Evolutionary conservation across 2,113 vertebrate species (phyloP).

Genomic region (Halichoeres trimaculatus): DNA sequence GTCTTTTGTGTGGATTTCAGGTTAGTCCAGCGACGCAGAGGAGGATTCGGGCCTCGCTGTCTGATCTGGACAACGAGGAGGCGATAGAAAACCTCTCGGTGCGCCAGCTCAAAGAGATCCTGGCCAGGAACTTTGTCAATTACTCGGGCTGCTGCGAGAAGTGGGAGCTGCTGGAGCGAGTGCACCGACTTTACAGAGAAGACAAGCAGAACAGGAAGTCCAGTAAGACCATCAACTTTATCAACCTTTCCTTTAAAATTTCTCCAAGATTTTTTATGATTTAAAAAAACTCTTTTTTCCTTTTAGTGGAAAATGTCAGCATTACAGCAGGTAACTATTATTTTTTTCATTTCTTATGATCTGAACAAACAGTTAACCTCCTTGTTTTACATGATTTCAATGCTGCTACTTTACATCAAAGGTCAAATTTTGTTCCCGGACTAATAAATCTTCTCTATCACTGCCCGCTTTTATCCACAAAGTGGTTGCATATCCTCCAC

Average conservation of each 20-base stretch:
- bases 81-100: conserved; percentile 93
- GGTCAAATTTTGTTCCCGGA: conserved; percentile 5
- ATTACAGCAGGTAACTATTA: conserved; percentile 81
- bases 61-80: conserved; percentile 90
- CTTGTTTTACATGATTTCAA: background rate
- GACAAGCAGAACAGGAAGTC: conserved; percentile 92
- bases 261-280: background rate
- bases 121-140: conserved; percentile 96
- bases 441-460: conserved; percentile 57
- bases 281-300: background rate
- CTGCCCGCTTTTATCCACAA: conserved; percentile 52
- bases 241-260: background rate
- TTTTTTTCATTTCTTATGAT: background rate
- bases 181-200: conserved; percentile 94
- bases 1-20: conserved; percentile 70
- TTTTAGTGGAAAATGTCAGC: conserved; percentile 86
- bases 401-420: conserved; percentile 11
- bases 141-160: conserved; percentile 99
- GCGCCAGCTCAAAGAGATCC: conserved; percentile 97
- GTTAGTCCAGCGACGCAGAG: conserved; percentile 88
- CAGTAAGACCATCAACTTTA: conserved; percentile 78
- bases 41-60: conserved; percentile 90
- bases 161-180: conserved; percentile 97
- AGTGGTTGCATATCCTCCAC: conserved; percentile 84
- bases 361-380: background rate